phyloP scores from a whole-genome alignment of 2,888 invertebrate species.

The Molanna angustata region DNA sequence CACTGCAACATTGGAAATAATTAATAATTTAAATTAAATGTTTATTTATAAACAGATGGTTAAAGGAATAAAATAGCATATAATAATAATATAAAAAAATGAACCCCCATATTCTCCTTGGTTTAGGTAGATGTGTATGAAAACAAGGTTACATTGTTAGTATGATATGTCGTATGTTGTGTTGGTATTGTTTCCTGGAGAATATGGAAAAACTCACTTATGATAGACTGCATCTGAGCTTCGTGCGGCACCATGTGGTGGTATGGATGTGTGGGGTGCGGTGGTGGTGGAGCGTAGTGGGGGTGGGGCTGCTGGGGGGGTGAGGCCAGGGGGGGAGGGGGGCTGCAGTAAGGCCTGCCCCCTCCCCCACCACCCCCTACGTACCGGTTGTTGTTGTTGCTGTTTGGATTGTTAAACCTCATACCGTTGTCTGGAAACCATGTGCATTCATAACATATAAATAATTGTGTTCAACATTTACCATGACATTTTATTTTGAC shows the following conservation, averaged over 20 bases:
- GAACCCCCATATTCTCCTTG: too few relatives aligned
- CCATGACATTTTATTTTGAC: too few relatives aligned
- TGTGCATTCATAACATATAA: slow-evolving; percentile 17
- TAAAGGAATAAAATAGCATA: too few relatives aligned
- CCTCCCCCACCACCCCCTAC: slow-evolving; percentile 29
- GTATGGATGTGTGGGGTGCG: slow-evolving; percentile 43
- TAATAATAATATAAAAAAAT: too few relatives aligned
- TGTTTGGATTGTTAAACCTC: slow-evolving; percentile 31
- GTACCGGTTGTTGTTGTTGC: slow-evolving; percentile 33
- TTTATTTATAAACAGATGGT: too few relatives aligned
- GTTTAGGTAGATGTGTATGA: too few relatives aligned
- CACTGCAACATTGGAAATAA: too few relatives aligned
- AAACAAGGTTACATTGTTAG: too few relatives aligned
- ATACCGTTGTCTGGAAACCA: slow-evolving; percentile 28
- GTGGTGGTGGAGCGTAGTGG: slow-evolving; percentile 42
- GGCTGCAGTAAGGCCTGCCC: slow-evolving; percentile 23
- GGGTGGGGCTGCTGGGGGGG: slow-evolving; percentile 52
- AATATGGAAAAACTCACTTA: too few relatives aligned
- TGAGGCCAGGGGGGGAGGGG: slow-evolving; percentile 40
- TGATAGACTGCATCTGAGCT: slow-evolving; percentile 33
- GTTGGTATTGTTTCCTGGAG: too few relatives aligned
- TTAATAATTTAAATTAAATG: too few relatives aligned
- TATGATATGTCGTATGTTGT: too few relatives aligned
- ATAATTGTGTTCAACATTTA: slow-evolving; percentile 5
- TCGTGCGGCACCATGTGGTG: slow-evolving; percentile 31